A percentile compares a stretch with the other conserved stretches of the same genome.
Conservation (phyloP, 2,113 vertebrate genomes). For the Myotis brandtii region DNA sequence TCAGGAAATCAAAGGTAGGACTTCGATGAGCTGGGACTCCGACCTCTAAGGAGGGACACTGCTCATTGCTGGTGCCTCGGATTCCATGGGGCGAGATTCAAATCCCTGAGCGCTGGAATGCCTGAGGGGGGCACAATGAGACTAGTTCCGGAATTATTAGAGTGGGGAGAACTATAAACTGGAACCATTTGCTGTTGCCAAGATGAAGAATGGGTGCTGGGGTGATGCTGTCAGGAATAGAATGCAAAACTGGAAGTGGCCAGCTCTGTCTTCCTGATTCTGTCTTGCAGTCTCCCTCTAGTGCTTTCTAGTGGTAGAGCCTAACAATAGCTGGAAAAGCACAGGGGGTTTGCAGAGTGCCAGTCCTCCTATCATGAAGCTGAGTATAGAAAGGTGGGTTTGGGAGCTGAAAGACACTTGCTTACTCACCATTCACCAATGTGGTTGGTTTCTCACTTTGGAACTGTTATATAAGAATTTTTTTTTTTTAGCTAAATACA, state of each 20-base stretch:
- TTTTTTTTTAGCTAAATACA: neutral
- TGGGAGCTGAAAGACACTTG: neutral
- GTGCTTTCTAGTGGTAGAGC: neutral
- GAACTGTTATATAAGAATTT: neutral
- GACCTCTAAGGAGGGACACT: neutral
- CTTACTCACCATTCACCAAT: neutral
- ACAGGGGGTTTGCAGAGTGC: neutral
- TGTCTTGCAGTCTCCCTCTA: neutral
- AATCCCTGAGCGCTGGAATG: neutral
- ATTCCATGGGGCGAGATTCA: neutral
- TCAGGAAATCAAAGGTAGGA: neutral
- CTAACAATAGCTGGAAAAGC: neutral
- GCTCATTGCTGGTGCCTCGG: neutral
- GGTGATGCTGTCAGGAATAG: neutral
- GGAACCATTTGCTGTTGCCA: neutral
- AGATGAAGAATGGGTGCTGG: neutral
- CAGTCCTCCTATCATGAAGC: neutral
- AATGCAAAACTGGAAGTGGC: neutral
- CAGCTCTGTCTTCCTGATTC: neutral
- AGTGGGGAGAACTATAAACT: neutral
- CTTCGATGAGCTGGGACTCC: neutral
- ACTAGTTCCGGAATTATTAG: neutral
- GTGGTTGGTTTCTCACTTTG: slow-evolving; percentile 12
- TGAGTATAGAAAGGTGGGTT: neutral
- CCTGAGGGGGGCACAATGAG: neutral